Percentiles rank a stretch among this genome's conserved stretches.
phyloP scores from a whole-genome alignment of 2,888 invertebrate species.

The Perdita meconis region DNA sequence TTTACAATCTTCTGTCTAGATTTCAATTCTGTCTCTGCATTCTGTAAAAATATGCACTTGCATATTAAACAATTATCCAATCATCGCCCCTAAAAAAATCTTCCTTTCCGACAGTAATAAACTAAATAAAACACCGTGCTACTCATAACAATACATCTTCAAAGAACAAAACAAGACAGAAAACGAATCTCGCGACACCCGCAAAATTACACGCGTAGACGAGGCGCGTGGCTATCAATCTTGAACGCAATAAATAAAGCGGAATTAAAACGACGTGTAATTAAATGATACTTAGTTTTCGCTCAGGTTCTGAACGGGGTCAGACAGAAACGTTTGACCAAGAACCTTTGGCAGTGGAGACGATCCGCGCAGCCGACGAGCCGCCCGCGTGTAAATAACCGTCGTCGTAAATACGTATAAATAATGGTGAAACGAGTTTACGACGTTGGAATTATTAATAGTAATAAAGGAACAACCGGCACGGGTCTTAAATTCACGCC shows the following conservation, averaged over 20 bases:
- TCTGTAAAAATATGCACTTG: no score
- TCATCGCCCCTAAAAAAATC: no score
- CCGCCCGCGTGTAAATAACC: conserved; percentile 39
- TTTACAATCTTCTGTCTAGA: no score
- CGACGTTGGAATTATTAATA: conserved; percentile 47
- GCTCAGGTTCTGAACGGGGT: conserved; percentile 23
- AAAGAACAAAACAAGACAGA: no score
- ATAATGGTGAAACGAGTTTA: conserved; percentile 46
- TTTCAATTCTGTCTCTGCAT: no score
- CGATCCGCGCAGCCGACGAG: conserved; percentile 6
- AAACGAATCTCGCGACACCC: no score
- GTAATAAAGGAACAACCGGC: conserved; percentile 36
- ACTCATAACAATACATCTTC: no score
- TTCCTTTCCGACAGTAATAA: no score
- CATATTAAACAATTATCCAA: no score
- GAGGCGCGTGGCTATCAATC: conserved; percentile 6
- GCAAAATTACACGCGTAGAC: not conserved
- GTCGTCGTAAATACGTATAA: conserved; percentile 42
- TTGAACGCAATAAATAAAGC: not conserved
- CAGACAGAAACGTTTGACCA: conserved; percentile 9
- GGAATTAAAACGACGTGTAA: not conserved
- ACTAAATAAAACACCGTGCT: no score
- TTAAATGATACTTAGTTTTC: conserved; percentile 5
- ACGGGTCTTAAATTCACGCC: conserved; percentile 45
- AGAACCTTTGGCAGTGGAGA: not conserved